Evolutionary conservation across 2,888 invertebrate genomes (phyloP), one percentile per base, ranked within the genome.

Genomic region (Epirrhoe alternata): DNA sequence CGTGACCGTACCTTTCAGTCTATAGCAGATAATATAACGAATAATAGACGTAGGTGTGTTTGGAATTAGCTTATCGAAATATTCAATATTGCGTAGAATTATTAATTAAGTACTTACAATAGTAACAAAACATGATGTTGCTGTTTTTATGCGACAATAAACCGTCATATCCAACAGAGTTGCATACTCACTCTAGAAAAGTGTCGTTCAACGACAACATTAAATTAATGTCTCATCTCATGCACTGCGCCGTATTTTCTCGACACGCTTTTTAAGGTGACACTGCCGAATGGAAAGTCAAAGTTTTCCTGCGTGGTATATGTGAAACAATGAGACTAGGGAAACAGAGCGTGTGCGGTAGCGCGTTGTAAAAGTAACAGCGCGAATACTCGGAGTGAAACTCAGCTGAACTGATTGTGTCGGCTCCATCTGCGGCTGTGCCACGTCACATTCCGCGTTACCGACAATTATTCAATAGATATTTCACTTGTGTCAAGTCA

Each of bases 351-450:
- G 90, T 93, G 93, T 86, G 90, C 91, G 90, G 79, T 86, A 85
- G 92, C 88, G 91, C 92, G 92, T 92, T 90, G 89, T 88, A 92
- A 92, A 92, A 92, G 90, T 91, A 90, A 91, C 92, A 91, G 84
- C 91, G 84, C 88, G 87, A 91, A 93, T 92, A 92, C 90, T 91
- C 91, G 79, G 85, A 86, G 93, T 90, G 93, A 93, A 93, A 93
- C 91, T 90, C 90, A 86, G 79, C 87, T 84, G 89, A 87, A 88
- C 88, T 89, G 92, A 90, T 90, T 90, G 88, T 87, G 81, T 76
- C 72, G 66, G 71, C 72, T 68, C 68, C 61, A 60, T 38, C 45
- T 61, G 76, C 45, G 45, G 12, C 45, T 6, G 76, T 78, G 80
- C 82, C 82, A 86, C 86, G 84, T 84, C 86, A 87, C 90, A 90